A percentile compares a stretch with the other conserved stretches of the same genome.
phyloP scores from a whole-genome alignment of 2,888 invertebrate species.

The Laspeyria flexula region DNA sequence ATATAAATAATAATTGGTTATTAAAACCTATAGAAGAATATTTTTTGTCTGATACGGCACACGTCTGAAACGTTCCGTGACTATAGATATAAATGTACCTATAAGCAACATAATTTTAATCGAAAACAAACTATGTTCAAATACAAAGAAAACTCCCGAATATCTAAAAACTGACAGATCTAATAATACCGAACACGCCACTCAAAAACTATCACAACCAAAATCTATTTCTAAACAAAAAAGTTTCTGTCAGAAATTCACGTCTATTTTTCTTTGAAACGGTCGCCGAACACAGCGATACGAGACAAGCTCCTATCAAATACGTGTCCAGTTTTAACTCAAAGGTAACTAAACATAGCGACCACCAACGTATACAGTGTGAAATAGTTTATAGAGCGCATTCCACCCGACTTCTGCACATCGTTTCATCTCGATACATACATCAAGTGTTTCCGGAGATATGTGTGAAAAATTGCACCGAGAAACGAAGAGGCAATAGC shows the following conservation, averaged over 20 bases:
- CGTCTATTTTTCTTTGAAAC: constrained; percentile 11
- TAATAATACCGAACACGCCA: too few species aligned
- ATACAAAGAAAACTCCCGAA: too few species aligned
- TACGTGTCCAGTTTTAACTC: constrained; percentile 30
- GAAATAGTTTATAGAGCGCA: constrained; percentile 36
- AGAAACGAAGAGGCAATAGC: constrained; percentile 7
- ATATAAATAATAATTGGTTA: too few species aligned
- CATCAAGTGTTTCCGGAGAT: constrained; percentile 33
- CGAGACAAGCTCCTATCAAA: constrained; percentile 21
- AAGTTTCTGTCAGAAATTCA: constrained; percentile 1
- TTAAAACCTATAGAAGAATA: too few species aligned
- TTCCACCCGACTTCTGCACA: constrained; percentile 26
- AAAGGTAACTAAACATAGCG: constrained; percentile 36
- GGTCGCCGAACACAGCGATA: constrained; percentile 10
- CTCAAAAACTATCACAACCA: too few species aligned
- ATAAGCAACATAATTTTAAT: too few species aligned
- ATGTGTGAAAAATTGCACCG: constrained; percentile 17
- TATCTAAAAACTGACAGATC: too few species aligned
- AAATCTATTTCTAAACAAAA: too few species aligned
- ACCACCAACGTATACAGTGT: constrained; percentile 18
- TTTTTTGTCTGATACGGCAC: too few species aligned
- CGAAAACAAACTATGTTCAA: too few species aligned
- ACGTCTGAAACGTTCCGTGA: too few species aligned
- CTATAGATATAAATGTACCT: too few species aligned
- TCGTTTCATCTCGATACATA: constrained; percentile 32